Evolutionary conservation across 1,140 invertebrate genomes (phyloP), one percentile per base, ranked within the genome.

Genomic region (Aphelinus certus): DNA sequence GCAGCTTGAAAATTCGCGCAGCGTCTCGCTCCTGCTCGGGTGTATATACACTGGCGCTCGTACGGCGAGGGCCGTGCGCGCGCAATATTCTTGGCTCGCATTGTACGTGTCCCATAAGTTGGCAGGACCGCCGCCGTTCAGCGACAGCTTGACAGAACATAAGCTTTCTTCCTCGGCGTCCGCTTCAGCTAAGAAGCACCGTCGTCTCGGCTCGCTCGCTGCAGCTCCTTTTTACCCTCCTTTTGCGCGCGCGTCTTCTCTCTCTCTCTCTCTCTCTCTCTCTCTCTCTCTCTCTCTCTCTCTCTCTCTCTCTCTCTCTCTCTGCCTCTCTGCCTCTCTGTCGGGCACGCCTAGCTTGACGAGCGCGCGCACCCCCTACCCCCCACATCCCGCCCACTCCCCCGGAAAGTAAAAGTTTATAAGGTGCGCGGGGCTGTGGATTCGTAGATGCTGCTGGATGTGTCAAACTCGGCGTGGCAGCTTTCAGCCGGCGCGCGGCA

Each of bases 141-240:
- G 83, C 85, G 85, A 86, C 85, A 86, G 85, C 85, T 85, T 86
- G 85, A 85, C 84, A 86, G 84, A 85, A 85, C 83, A 86, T 85
- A 85, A 82, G 80, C 83, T 81, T 80, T 79, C 79, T 81, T 76
- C 79, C 77, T 68, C 75, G 6, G 9, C 76, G 75, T 78, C 74
- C 71, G 71, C 73, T 69, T 71, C 75, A 26, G 26, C 26, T 26
- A 26, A 26, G 26, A 26, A 26, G 71, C 67, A 55, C 53, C 65
- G 47, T 48, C 55, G 9, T 62, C 48, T 47, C 9, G 51, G 51
- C 10, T 42, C 71, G 7, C 43, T 64, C 57, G 68, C 67, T 73
- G 60, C 49, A 51, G 26, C 63, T 47, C 53, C 56, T 60, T 71
- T 10, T 73, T 66, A 66, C 65, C 53, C 69, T 76, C 74, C n/a